phyloP scores from a whole-genome alignment of 2,113 vertebrate species.

The Crotalus helleri region DNA sequence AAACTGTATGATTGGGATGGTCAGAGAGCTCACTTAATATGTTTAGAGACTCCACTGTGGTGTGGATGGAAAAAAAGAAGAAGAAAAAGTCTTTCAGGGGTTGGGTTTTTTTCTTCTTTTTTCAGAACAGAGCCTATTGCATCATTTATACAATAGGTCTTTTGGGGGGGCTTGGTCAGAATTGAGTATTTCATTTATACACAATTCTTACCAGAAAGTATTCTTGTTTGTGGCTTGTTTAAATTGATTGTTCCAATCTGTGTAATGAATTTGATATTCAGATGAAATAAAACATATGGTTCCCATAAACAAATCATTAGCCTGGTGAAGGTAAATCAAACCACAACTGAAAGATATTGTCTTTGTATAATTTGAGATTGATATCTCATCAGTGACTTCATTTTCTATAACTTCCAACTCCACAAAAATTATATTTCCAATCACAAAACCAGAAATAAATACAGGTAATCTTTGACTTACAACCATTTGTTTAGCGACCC shows the following conservation, averaged over 20 bases:
- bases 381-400: neutral
- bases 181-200: slow-evolving; percentile 39
- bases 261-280: slow-evolving; percentile 62
- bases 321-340: slow-evolving; percentile 55
- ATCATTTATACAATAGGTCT: neutral
- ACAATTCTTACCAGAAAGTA: slow-evolving; percentile 48
- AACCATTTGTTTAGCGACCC: neutral
- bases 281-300: slow-evolving; percentile 62
- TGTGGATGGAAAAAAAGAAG: neutral
- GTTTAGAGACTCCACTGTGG: neutral
- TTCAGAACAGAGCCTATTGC: neutral
- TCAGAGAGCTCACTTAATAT: neutral
- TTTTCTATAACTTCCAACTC: neutral
- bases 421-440: neutral
- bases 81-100: neutral
- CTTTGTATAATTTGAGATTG: neutral
- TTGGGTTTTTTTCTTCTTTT: neutral
- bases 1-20: neutral
- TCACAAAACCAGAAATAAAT: neutral
- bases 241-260: slow-evolving; percentile 61
- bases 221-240: slow-evolving; percentile 51
- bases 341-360: slow-evolving; percentile 39
- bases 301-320: slow-evolving; percentile 55
- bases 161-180: neutral
- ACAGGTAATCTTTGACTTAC: neutral